Evolutionary conservation across 2,888 invertebrate species (phyloP), one percentile per base, ranked within the genome.

Genomic region (Sarcophaga subvicina): DNA sequence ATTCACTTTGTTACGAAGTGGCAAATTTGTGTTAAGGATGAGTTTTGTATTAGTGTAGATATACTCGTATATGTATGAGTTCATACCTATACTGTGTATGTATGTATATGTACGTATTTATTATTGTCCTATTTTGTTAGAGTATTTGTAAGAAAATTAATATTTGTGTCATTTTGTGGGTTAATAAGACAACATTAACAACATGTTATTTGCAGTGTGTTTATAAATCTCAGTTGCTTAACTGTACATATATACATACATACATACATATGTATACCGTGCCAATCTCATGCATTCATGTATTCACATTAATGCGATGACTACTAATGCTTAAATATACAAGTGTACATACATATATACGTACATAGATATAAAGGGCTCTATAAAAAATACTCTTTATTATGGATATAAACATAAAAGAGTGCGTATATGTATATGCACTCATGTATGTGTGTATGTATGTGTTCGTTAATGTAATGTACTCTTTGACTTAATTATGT

Each of bases 131-230:
- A 37, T 71, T 49, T 6, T 80, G n/a, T 73, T 80, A 71, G 69
- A 71, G 60, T 77, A 60, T 76, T 67, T 84, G n/a, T 73, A 62
- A 62, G 67, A 25, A 79, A 83, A 80, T 86, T 88, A 88, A 86
- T 86, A 88, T 79, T 66, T 82, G 75, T 85, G 72, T 80, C 80
- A 80, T 82, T 88, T 80, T 71, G 79, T 63, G 82, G 90, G 91
- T 92, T 92, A 92, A 91, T 91, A 91, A 92, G 89, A 88, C 88
- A 86, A 69, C 76, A 80, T 80, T 83, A 83, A 86, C 70, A 91
- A 90, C 83, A 82, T 79, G 72, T 62, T 80, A 27, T 75, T 69
- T 75, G 25, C 17, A 60, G 79, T 62, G 14, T 79, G 78, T 72
- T 64, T 82, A 47, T 67, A 82, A 66, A 67, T 79, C 17, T 73